phyloP scores from a whole-genome alignment of 1,140 invertebrate genomes.

The Bombus balteatus region DNA sequence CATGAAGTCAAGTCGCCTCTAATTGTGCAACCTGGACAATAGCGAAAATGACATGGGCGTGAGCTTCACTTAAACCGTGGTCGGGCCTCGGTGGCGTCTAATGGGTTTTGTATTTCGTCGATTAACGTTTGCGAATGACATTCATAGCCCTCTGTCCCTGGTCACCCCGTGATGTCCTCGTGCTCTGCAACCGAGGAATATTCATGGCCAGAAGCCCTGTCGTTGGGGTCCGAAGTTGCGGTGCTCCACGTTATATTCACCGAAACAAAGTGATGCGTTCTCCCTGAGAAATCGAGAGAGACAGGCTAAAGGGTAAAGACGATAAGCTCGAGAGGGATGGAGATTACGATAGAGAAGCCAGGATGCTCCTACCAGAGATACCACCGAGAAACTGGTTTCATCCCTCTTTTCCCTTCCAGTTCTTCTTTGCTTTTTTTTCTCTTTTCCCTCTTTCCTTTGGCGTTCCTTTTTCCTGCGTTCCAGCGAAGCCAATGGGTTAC shows the following conservation, averaged over 20 bases:
- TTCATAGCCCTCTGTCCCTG: slow-evolving; percentile 60
- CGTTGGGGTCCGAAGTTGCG: slow-evolving; percentile 19
- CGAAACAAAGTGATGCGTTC: not conserved
- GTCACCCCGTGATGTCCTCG: slow-evolving; percentile 11
- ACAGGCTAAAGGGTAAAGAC: not conserved
- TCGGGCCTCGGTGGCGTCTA: slow-evolving; percentile 52
- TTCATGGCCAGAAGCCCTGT: slow-evolving; percentile 42
- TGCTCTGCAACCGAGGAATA: slow-evolving; percentile 51
- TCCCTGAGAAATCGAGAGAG: slow-evolving; percentile 31
- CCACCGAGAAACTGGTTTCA: slow-evolving; percentile 72
- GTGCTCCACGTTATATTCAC: slow-evolving; percentile 15
- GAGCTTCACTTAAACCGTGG: slow-evolving; percentile 38
- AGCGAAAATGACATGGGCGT: slow-evolving; percentile 71
- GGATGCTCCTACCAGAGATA: slow-evolving; percentile 54
- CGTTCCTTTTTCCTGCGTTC: not conserved
- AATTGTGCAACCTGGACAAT: slow-evolving; percentile 65
- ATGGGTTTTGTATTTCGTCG: slow-evolving; percentile 72
- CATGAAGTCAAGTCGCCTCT: slow-evolving; percentile 61
- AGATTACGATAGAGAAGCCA: slow-evolving; percentile 1
- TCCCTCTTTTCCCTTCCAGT: slow-evolving; percentile 46
- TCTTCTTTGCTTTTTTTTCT: slow-evolving; percentile 4
- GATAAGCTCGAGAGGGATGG: slow-evolving; percentile 3
- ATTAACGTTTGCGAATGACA: slow-evolving; percentile 74
- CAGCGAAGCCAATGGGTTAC: slow-evolving; percentile 49
- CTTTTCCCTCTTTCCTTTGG: not conserved